A percentile compares a stretch with the other conserved stretches of the same genome.
These are phyloP conservation scores for Henricia sp. DNA, from an alignment of 53 echinoderm and acorn worm species.

Conservation along the genomic window DNA sequence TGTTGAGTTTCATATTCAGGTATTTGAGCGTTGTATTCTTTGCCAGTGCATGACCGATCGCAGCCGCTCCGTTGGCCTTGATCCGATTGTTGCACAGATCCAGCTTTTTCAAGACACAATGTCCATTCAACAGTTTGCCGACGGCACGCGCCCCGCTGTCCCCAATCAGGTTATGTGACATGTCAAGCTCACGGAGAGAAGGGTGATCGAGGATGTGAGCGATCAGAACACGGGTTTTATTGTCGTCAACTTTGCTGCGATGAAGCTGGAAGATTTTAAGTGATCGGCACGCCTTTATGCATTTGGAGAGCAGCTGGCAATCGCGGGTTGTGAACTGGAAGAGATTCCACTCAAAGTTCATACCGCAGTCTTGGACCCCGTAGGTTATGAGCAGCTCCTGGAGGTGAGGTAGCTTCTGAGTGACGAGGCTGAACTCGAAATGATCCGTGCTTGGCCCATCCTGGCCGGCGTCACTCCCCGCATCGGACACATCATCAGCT, in stretches of 20 bases:
- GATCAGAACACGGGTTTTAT: slow-evolving; percentile 91
- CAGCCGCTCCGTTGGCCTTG: slow-evolving; percentile 84
- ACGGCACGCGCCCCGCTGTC: slow-evolving; percentile 94
- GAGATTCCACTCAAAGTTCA: slow-evolving; percentile 99
- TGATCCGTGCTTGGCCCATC: slow-evolving; percentile 95
- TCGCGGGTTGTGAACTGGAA: slow-evolving; percentile 96
- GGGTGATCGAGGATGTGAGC: slow-evolving; percentile 95
- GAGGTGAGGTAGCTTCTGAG: slow-evolving; percentile 85
- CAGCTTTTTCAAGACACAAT: slow-evolving; percentile 79
- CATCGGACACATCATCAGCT: slow-evolving; percentile 88
- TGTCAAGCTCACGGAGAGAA: slow-evolving; percentile 80
- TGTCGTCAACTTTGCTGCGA: slow-evolving; percentile 94
- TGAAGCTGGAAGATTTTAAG: slow-evolving; percentile 93
- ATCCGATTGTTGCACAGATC: slow-evolving; percentile 93
- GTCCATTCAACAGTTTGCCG: slow-evolving; percentile 94
- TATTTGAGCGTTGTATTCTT: slow-evolving; percentile 89
- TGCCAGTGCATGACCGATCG: slow-evolving; percentile 91
- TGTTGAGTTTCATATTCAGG: slow-evolving; percentile 92
- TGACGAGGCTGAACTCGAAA: slow-evolving; percentile 92
- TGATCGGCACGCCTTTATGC: slow-evolving; percentile 78
- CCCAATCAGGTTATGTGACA: slow-evolving; percentile 92
- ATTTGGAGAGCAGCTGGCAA: slow-evolving; percentile 91
- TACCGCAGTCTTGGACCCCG: slow-evolving; percentile 95
- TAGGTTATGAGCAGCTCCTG: slow-evolving; percentile 92
- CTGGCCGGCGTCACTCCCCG: slow-evolving; percentile 89